Percentiles rank a stretch among this genome's conserved stretches.
These are phyloP conservation scores for Melanostigma gelatinosum DNA, from an alignment of 2,113 vertebrate genomes.

Conservation along the genomic window DNA sequence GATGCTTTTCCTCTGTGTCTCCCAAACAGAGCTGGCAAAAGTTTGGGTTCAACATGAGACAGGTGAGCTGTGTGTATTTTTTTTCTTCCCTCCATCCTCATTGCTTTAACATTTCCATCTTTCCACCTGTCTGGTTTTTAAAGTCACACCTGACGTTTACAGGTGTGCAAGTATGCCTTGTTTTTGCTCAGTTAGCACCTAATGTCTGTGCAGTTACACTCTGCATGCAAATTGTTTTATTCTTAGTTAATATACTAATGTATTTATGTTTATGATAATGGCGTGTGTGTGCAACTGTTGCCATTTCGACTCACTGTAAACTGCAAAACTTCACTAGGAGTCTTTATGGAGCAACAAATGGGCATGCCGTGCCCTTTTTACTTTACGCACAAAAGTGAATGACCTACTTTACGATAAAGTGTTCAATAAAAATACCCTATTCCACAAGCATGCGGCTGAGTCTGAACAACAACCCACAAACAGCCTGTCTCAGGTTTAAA, in stretches of 20 bases:
- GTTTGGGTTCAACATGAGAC: constrained; percentile 65
- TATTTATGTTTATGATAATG: background rate
- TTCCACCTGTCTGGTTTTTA: background rate
- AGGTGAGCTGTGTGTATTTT: constrained; percentile 67
- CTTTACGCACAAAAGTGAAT: constrained; percentile 54
- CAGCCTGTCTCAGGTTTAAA: constrained; percentile 62
- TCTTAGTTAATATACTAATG: background rate
- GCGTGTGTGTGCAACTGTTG: background rate
- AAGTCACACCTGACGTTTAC: background rate
- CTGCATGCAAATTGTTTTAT: background rate
- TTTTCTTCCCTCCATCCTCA: background rate
- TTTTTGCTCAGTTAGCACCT: background rate
- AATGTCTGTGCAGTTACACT: background rate
- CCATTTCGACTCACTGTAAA: constrained; percentile 31
- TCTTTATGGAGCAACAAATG: constrained; percentile 45
- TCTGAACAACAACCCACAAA: constrained; percentile 67
- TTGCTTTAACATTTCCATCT: background rate
- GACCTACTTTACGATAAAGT: constrained; percentile 66
- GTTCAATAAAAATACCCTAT: constrained; percentile 61
- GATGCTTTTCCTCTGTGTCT: constrained; percentile 66
- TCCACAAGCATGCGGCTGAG: constrained; percentile 70
- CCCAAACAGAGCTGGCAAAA: constrained; percentile 43
- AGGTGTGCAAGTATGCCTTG: background rate
- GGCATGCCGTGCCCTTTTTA: constrained; percentile 41
- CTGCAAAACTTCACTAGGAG: constrained; percentile 25